Base-by-base conservation (phyloP, 2,888 invertebrate species). In the Dynastes tityus region DNA sequence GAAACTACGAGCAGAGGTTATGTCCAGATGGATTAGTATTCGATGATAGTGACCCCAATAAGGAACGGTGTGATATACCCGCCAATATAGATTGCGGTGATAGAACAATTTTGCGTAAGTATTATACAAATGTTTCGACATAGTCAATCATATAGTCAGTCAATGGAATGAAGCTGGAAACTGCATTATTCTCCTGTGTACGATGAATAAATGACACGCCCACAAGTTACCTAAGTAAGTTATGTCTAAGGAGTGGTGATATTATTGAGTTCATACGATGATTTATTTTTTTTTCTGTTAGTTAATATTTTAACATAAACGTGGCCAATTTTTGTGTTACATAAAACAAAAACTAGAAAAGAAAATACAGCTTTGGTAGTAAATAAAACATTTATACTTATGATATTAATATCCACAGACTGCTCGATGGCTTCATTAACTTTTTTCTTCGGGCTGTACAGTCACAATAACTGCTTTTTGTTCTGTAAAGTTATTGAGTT, bases 1-100 rank as follows among this genome's bases (percentile, higher is more conserved):
- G 93, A 37, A 89, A 90, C 78, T 87, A 93, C 2, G 94, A 94
- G 86, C 90, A 92, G 78, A 93, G 90, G 82, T 89, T 95, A 13
- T 96, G 95, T 87, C 94, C 95, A 0, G 95, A 96, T 82, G 95
- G 95, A 1, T 89, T 95, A 49, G 94, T 95, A 29, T 96, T 95
- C 88, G 91, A 93, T 78, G 94, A 94, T 82, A 92, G 91, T 82
- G 93, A 94, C 86, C 91, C 94, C 0, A 93, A 91, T 87, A 93
- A 93, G 83, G 94, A 94, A 83, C 89, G 92, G 65, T 96, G 95
- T 84, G 95, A 95, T 84, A 92, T 94, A 81, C 94, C 95, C 0
- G 92, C 93, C 37, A 95, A 95, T 84, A 94, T 95, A 0, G 94
- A 95, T 79, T 96, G 95, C 83, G 94, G 92, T 2, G 94, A 94